Base-by-base conservation (phyloP, 92 coral and sea anemone genomes). In the Phymanthus crucifer region DNA sequence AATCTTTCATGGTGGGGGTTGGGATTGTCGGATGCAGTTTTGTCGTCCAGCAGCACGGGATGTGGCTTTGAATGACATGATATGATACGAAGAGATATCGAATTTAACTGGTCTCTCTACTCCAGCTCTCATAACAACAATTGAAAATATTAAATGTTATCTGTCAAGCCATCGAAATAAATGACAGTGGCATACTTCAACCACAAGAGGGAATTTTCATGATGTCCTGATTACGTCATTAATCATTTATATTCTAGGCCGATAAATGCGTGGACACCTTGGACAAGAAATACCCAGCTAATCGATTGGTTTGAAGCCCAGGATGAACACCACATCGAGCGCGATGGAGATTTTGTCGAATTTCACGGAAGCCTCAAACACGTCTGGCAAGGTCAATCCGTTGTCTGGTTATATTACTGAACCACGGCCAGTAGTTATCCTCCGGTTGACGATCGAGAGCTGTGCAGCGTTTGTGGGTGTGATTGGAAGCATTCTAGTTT, bases 391-490 rank as follows among this genome's bases (percentile, higher is more conserved):
- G 68, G 34, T 61, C 68, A 61, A 29, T 29, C 3, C 0, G 35
- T 54, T 43, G 16, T 14, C 81, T 54, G 27, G 26, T 6, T 82
- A 82, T 50, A 64, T 82, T 23, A 65, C 32, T 19, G 98, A 93
- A 45, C 96, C 95, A 0, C 43, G 37, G 7, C 82, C 76, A 17
- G 74, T 89, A 1, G 71, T 72, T 24, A 73, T 89, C 5, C 26
- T 80, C 11, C 84, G 94, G 37, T 78, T 93, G 26, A 46, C 78
- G 10, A 1, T 93, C 9, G 94, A 87, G 50, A 86, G 86, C 38
- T 13, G 83, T 13, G 70, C 92, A 29, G 99, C 90, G 0, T 80
- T 95, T 66, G 8, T 87, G 23, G 99, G 99, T 23, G 82, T 95
- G 1, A 37, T 88, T 1, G 97, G 98, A 1, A 95, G 94, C 21